These are phyloP conservation scores for Scrobipalpa costella DNA, from an alignment of 2,888 invertebrate genomes.

Conservation along the genomic window DNA sequence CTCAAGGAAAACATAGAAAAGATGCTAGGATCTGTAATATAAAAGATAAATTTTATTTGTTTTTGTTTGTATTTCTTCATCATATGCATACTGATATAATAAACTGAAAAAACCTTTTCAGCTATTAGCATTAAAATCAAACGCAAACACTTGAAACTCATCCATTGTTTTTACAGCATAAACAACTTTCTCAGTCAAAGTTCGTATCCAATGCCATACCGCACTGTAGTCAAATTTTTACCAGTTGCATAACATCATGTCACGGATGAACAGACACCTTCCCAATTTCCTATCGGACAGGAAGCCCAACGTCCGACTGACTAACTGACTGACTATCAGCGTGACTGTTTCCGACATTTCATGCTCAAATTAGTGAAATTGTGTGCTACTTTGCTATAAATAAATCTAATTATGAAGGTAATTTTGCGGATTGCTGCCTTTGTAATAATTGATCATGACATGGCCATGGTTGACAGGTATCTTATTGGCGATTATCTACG, in stretches of 20 bases:
- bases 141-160: too few relatives aligned
- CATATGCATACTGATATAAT: too few relatives aligned
- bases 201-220: neutral
- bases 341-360: constrained; percentile 18
- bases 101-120: too few relatives aligned
- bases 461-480: too few relatives aligned
- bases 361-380: constrained; percentile 5
- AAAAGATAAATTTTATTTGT: too few relatives aligned
- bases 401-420: constrained; percentile 1
- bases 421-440: neutral
- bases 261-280: constrained; percentile 10
- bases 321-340: neutral
- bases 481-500: too few relatives aligned
- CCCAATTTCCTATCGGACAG: constrained; percentile 12
- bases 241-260: constrained; percentile 5
- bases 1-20: too few relatives aligned
- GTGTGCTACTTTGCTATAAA: neutral
- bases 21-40: too few relatives aligned
- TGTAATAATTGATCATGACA: neutral
- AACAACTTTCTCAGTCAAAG: neutral
- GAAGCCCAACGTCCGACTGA: neutral
- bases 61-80: too few relatives aligned
- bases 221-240: constrained; percentile 4
- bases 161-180: too few relatives aligned
- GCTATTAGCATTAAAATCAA: too few relatives aligned